Conservation (phyloP, 2,797 vertebrate species). For the Rhyacichthys aspro region DNA sequence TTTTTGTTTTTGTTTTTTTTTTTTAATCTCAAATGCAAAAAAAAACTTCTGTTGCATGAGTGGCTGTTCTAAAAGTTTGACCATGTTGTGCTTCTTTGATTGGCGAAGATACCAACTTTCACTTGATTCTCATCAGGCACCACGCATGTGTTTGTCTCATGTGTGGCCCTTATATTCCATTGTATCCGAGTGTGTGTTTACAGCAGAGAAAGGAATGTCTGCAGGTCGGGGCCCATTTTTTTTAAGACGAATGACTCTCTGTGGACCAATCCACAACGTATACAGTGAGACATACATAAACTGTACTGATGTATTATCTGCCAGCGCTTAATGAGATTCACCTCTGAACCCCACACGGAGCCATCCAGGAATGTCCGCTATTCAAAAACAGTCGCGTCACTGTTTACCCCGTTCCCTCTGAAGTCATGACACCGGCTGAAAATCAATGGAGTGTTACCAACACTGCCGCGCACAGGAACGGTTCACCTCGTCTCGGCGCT, state of each 20-base stretch:
- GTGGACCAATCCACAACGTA: constrained; percentile 11
- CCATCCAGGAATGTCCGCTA: constrained; percentile 58
- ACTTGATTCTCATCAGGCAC: too few species aligned
- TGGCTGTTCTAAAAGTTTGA: too few species aligned
- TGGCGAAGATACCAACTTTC: too few species aligned
- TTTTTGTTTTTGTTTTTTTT: too few species aligned
- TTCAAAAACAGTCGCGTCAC: constrained; percentile 52
- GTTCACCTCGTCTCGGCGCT: constrained; percentile 12
- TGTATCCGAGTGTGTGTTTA: constrained; percentile 18
- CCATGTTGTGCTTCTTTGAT: too few species aligned
- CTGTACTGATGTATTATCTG: constrained; percentile 31
- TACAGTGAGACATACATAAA: constrained; percentile 4
- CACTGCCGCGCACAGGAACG: too few species aligned
- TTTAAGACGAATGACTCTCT: constrained; percentile 31
- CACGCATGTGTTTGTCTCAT: too few species aligned
- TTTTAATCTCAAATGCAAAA: too few species aligned
- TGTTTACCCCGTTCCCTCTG: constrained; percentile 36
- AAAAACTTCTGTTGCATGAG: too few species aligned
- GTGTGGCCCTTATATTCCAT: background rate
- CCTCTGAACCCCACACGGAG: constrained; percentile 37
- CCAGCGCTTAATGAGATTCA: constrained; percentile 35
- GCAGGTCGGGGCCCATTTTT: constrained; percentile 18
- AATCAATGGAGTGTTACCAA: constrained; percentile 24
- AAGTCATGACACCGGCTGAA: constrained; percentile 16
- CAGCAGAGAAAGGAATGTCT: constrained; percentile 50